Percentiles rank a stretch among this genome's conserved stretches.
These are phyloP conservation scores for Misgurnus anguillicaudatus DNA, from an alignment of 2,113 vertebrate genomes.

Conservation along the genomic window DNA sequence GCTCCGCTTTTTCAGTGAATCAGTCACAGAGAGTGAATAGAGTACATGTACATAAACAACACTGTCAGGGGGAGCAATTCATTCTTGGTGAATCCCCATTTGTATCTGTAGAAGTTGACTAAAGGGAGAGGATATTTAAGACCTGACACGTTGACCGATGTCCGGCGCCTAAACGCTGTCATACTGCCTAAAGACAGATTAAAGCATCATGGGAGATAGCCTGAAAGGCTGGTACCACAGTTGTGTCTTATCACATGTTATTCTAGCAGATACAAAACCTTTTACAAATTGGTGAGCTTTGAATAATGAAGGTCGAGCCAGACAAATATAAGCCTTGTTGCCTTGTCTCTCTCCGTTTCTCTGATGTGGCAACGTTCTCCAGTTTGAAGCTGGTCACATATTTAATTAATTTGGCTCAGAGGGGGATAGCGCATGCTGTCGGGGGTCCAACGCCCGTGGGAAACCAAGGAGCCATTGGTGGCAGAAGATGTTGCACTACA, in stretches of 20 bases:
- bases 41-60: neutral
- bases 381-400: conserved; percentile 42
- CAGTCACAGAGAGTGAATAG: no score
- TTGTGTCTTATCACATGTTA: conserved; percentile 20
- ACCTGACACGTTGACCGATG: conserved; percentile 31
- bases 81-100: conserved; percentile 22
- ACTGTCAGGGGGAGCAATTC: neutral
- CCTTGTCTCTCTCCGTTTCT: neutral
- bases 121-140: conserved; percentile 9
- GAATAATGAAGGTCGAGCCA: conserved; percentile 15
- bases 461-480: conserved; percentile 43
- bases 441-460: conserved; percentile 35
- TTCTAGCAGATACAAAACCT: conserved; percentile 5
- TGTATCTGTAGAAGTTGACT: conserved; percentile 38
- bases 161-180: neutral
- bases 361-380: conserved; percentile 1
- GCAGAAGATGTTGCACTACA: conserved; percentile 48
- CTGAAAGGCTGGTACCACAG: conserved; percentile 6
- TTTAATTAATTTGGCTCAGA: conserved; percentile 53
- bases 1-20: no score
- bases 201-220: conserved; percentile 9
- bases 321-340: neutral
- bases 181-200: conserved; percentile 7
- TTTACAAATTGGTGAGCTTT: conserved; percentile 40
- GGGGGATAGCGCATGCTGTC: conserved; percentile 42